These are phyloP conservation scores for Felis chaus DNA, from an alignment of 2,113 vertebrate species.

Conservation along the genomic window DNA sequence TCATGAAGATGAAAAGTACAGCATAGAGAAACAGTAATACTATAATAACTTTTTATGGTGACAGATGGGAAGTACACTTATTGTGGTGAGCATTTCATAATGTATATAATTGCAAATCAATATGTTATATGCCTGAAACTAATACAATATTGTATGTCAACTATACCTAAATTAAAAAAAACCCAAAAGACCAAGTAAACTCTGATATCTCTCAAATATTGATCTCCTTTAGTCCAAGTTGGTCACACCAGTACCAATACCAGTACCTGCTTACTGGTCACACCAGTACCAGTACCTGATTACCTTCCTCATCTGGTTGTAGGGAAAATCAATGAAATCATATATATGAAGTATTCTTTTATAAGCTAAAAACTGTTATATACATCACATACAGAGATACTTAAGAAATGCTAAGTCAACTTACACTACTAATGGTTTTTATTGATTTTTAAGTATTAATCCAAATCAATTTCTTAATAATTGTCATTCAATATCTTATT, in stretches of 20 bases:
- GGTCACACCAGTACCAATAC: neutral
- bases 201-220: slow-evolving; percentile 6
- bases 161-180: neutral
- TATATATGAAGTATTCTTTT: neutral
- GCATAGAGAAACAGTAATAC: neutral
- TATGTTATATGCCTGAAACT: neutral
- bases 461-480: slow-evolving; percentile 41
- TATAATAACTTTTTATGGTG: neutral
- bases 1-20: neutral
- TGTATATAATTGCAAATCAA: neutral
- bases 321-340: slow-evolving; percentile 4
- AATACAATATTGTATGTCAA: neutral
- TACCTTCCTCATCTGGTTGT: neutral
- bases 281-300: neutral
- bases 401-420: slow-evolving; percentile 8
- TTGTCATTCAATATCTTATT: neutral
- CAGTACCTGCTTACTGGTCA: neutral
- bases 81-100: neutral
- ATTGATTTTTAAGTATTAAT: slow-evolving; percentile 40
- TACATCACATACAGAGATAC: neutral
- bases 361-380: slow-evolving; percentile 1
- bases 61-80: neutral
- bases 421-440: slow-evolving; percentile 6
- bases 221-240: neutral
- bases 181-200: neutral